Conservation (phyloP, 2,797 vertebrate genomes). For the Prionace glauca region DNA sequence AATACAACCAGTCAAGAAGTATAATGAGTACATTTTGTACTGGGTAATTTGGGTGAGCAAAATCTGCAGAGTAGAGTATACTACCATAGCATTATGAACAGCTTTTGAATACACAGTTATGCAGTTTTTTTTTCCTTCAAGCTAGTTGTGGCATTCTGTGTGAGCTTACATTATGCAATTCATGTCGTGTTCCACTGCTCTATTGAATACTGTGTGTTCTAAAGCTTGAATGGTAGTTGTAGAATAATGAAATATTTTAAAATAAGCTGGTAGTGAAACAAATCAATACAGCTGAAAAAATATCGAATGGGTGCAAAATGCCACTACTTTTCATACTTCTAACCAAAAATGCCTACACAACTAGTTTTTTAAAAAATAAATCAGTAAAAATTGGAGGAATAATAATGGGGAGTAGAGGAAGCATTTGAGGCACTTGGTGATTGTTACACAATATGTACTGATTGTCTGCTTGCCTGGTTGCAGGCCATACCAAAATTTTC, state of each 20-base stretch:
- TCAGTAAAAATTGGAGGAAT: not conserved
- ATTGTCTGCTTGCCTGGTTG: not conserved
- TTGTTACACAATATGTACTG: not conserved
- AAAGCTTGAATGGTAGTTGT: not conserved
- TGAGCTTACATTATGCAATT: not conserved
- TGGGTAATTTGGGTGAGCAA: not conserved
- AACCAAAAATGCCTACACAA: conserved; percentile 34
- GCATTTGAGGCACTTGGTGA: not conserved
- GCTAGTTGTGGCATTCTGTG: not conserved
- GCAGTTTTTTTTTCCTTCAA: not conserved
- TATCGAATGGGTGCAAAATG: not conserved
- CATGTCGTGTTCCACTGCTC: not conserved
- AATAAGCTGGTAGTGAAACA: not conserved
- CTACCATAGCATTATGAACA: not conserved
- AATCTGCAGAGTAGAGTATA: not conserved
- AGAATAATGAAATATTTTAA: conserved; percentile 2
- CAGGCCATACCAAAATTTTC: not conserved
- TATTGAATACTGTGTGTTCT: conserved; percentile 3
- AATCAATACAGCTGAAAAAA: not conserved
- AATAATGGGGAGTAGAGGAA: not conserved
- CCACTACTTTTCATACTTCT: not conserved
- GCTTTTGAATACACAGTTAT: too few species aligned
- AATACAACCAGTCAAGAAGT: not conserved
- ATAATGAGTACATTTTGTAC: not conserved
- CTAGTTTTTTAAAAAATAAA: not conserved